phyloP scores from a whole-genome alignment of 2,113 vertebrate species.

The Amphiprion ocellaris region DNA sequence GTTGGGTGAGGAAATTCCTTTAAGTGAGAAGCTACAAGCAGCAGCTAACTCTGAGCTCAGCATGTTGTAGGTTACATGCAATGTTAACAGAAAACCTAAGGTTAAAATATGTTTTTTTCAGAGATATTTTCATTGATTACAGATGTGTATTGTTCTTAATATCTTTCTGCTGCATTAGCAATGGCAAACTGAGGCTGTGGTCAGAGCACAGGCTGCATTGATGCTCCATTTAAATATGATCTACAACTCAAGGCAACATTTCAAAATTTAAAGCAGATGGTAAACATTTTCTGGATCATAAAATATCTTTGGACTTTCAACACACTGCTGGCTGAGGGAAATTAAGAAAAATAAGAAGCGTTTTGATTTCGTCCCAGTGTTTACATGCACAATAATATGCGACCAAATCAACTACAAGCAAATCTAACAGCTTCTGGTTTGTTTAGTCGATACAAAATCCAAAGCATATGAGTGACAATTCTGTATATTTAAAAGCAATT shows the following conservation, averaged over 20 bases:
- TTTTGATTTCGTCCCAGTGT: no score
- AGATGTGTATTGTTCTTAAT: background rate
- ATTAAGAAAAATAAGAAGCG: no score
- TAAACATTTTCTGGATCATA: background rate
- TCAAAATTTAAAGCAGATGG: rapidly evolving
- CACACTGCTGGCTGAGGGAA: background rate
- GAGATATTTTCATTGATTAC: background rate
- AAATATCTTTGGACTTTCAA: background rate
- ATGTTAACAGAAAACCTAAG: background rate
- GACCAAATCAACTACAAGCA: no score
- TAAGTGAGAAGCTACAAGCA: background rate
- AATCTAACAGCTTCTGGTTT: no score
- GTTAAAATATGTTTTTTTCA: background rate
- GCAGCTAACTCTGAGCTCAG: background rate
- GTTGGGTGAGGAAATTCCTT: background rate
- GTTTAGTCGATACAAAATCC: no score
- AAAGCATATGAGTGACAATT: no score
- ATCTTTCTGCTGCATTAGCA: no score
- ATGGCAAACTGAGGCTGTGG: no score
- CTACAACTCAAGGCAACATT: background rate
- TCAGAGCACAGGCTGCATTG: background rate
- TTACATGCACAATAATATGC: no score
- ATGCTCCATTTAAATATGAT: no score
- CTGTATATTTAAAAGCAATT: no score
- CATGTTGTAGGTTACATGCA: background rate